These are phyloP conservation scores for Mallotus villosus DNA, from an alignment of 2,797 vertebrate genomes.

Conservation along the genomic window DNA sequence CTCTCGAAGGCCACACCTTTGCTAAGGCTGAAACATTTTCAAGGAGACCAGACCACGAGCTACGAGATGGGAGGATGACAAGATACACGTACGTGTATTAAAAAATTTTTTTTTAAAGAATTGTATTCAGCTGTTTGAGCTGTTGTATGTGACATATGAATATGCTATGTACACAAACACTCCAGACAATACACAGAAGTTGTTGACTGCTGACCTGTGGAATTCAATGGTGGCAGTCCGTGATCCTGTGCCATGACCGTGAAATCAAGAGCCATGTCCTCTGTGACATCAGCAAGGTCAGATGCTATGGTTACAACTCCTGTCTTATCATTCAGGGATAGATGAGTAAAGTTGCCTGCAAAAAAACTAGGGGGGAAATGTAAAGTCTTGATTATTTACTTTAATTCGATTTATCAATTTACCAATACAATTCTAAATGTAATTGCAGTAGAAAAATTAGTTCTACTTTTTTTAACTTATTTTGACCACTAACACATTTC, in stretches of 20 bases:
- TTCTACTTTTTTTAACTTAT: no score
- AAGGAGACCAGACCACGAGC: slow-evolving; percentile 66
- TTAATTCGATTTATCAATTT: not conserved
- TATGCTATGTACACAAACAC: not conserved
- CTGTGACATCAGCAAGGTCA: slow-evolving; percentile 54
- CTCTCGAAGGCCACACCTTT: slow-evolving; percentile 65
- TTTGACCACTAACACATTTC: not conserved
- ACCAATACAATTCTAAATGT: no score
- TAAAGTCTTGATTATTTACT: not conserved
- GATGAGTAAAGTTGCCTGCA: slow-evolving; percentile 51
- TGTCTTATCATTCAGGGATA: slow-evolving; percentile 62
- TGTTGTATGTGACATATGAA: not conserved
- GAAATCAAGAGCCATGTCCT: slow-evolving; percentile 62
- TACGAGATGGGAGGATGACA: slow-evolving; percentile 45
- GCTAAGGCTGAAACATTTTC: slow-evolving; percentile 35
- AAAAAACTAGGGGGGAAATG: slow-evolving; percentile 56
- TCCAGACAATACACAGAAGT: not conserved
- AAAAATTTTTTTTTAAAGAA: no score
- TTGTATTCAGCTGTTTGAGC: not conserved
- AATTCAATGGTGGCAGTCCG: slow-evolving; percentile 64
- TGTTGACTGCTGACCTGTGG: slow-evolving; percentile 63
- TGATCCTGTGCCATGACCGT: slow-evolving; percentile 70
- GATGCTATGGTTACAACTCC: slow-evolving; percentile 72
- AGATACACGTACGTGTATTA: not conserved
- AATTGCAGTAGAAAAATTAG: not conserved